These are phyloP conservation scores for Rhinoderma darwinii DNA, from an alignment of 2,113 vertebrate species.

Conservation along the genomic window DNA sequence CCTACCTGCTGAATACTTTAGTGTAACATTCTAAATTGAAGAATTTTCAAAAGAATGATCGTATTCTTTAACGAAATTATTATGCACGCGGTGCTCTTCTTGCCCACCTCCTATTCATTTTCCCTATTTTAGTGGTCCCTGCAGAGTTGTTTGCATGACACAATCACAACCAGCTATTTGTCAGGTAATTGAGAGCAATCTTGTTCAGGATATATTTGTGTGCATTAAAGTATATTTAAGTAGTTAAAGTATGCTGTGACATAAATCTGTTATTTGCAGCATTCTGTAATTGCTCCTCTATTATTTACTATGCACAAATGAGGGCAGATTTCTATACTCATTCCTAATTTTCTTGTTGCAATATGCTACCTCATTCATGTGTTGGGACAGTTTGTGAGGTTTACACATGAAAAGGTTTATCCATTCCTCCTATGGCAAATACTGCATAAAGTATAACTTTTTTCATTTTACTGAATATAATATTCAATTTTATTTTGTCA, in stretches of 20 bases:
- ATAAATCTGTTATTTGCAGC: constrained; percentile 5
- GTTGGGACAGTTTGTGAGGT: too few species aligned
- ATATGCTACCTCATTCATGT: too few species aligned
- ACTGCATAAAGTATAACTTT: too few species aligned
- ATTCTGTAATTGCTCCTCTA: background rate
- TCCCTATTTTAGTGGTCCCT: background rate
- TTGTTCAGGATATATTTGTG: constrained; percentile 19
- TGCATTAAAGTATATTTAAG: constrained; percentile 8
- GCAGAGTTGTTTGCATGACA: constrained; percentile 33
- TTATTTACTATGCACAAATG: background rate
- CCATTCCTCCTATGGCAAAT: too few species aligned
- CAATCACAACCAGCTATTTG: constrained; percentile 25
- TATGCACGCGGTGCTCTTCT: background rate
- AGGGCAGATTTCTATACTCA: too few species aligned
- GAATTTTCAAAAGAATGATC: constrained; percentile 3
- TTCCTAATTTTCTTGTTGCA: too few species aligned
- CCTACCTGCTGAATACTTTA: background rate
- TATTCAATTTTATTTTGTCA: too few species aligned
- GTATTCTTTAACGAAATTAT: background rate
- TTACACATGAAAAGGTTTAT: too few species aligned
- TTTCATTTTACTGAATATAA: too few species aligned
- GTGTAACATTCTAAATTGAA: background rate
- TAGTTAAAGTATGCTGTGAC: background rate
- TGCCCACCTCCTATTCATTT: background rate
- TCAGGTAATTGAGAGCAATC: constrained; percentile 40